Base-by-base conservation (phyloP, 2,888 invertebrate species). In the Hedya salicella region DNA sequence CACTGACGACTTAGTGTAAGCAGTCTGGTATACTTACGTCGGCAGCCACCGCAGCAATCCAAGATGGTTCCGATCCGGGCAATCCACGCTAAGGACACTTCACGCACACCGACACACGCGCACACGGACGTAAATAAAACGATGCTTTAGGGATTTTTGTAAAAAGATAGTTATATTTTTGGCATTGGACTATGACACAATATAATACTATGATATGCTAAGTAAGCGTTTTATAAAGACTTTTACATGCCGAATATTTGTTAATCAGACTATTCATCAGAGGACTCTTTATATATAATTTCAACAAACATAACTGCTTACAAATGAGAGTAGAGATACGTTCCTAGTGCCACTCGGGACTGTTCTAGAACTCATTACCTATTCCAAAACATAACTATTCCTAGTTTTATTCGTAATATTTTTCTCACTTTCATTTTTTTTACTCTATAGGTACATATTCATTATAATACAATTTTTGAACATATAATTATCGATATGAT, bases 131-230 rank as follows among this genome's bases (percentile, higher is more conserved):
- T 80, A 91, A 91, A 91, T 91, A 89, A 91, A 91, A 91, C 91
- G 80, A 91, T 83, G 78, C 75, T 75, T 81, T 88, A 85, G 82
- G 89, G 89, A 90, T 92, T 92, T 92, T 91, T 90, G 89, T 91
- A 92, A 91, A 92, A 92, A 92, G 92, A 92, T 92, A 92, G 90
- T 92, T 92, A 92, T 92, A 91, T 91, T 92, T 91, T 92, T 92
- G 92, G 92, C 92, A 91, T 92, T 91, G 91, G 92, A 92, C 92
- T 92, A 92, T 92, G 92, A 92, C 92, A 91, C 92, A 91, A 92
- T 92, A 92, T 91, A 91, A 92, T 92, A 92, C 92, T 91, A 92
- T 92, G 92, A 92, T 92, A 92, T 92, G 92, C 92, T 92, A 92
- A 91, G 90, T 92, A 92, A 92, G 92, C 92, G 92, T 91, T 92